Conservation (phyloP, 2,113 vertebrate genomes). For the Romanogobio albipinnatus region DNA sequence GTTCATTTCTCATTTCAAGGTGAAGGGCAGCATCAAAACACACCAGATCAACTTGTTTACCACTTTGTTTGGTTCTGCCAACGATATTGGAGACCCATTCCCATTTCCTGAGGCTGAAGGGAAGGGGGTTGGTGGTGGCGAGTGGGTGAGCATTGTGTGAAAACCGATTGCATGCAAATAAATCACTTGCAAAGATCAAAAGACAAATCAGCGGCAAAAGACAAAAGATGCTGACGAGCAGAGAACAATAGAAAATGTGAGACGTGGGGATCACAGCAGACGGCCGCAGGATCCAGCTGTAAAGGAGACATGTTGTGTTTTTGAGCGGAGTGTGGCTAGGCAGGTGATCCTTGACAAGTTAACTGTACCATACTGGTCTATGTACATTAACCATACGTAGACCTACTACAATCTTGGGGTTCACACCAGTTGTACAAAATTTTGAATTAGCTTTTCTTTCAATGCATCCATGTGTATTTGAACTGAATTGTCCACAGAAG, state of each 20-base stretch:
- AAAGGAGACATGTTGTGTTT: slow-evolving; percentile 25
- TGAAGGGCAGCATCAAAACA: slow-evolving; percentile 73
- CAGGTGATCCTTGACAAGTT: slow-evolving; percentile 45
- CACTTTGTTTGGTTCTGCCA: slow-evolving; percentile 77
- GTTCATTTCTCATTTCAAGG: slow-evolving; percentile 59
- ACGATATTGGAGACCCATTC: slow-evolving; percentile 77
- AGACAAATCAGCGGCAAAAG: slow-evolving; percentile 77
- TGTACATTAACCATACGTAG: neutral
- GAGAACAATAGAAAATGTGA: slow-evolving; percentile 74
- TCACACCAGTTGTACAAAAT: neutral
- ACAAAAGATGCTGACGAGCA: slow-evolving; percentile 80
- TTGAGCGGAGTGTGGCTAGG: neutral
- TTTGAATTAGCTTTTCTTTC: neutral
- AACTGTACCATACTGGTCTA: neutral
- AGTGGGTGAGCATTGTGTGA: slow-evolving; percentile 53
- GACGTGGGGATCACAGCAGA: slow-evolving; percentile 74
- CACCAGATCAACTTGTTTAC: slow-evolving; percentile 73
- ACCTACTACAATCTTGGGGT: neutral
- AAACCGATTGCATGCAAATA: slow-evolving; percentile 79
- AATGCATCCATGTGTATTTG: neutral
- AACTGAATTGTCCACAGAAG: neutral
- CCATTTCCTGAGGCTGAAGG: slow-evolving; percentile 77
- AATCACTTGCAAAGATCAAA: slow-evolving; percentile 80
- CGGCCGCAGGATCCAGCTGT: slow-evolving; percentile 63
- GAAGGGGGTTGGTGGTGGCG: neutral